Evolutionary conservation across 2,797 vertebrate genomes (phyloP), one percentile per base, ranked within the genome.

Genomic region (Myotis myotis): DNA sequence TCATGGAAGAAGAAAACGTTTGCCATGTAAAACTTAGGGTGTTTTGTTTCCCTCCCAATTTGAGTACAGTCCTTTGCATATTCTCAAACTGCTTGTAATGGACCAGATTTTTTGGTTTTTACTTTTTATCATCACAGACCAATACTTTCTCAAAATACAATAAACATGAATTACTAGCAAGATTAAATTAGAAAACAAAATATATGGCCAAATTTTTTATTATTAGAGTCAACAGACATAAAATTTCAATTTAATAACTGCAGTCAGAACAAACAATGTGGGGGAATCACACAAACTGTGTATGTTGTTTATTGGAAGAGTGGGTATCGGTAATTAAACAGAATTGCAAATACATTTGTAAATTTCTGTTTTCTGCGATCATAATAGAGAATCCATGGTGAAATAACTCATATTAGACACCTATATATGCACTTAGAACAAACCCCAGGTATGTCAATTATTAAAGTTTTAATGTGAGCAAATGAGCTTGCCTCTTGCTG

Each of bases 401-500:
- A 76, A 74, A 57, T 80, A 66, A 84, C 12, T 23, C 30, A 84
- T 53, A 55, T 53, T 51, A 76, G 44, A 36, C 7, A 51, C 64
- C 5, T 66, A 20, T 66, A 76, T 57, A 8, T 19, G 17, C 23
- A 71, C 23, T 89, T 82, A 70, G 53, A 55, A 64, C 11, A 47
- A 84, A 80, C 8, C 11, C 30, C 28, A 28, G 8, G 15, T 57
- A 13, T 16, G 49, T 57, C 53, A 51, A n/a, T 75, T 75, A 94
- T 83, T 79, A 30, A 93, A 74, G 36, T 70, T 91, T 62, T 76
- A 64, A 83, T 55, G 49, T 38, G 47, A 86, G 70, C 47, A 82
- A 82, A 75, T 87, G 47, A 87, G 25, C 53, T 94, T 64, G 22
- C 33, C 82, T 84, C n/a, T 83, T 95, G 66, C 44, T 76, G 16